Evolutionary conservation across 2,888 invertebrate genomes (phyloP).

Genomic region (Drosophila limbata): DNA sequence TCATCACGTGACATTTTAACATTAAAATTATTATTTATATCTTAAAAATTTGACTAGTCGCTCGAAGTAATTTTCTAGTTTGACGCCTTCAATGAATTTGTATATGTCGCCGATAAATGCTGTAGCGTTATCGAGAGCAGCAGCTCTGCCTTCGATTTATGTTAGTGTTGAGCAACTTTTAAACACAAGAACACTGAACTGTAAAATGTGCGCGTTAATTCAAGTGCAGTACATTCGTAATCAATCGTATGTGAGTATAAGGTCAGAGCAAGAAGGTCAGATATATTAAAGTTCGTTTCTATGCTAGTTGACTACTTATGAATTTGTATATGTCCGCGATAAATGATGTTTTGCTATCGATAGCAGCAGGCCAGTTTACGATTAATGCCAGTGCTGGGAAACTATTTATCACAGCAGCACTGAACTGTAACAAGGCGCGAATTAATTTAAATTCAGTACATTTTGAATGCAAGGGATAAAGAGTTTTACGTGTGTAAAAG

Average conservation of each 20-base stretch:
- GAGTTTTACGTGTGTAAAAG: slow-evolving; percentile 5
- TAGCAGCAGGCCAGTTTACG: slow-evolving; percentile 3
- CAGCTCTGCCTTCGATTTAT: not conserved
- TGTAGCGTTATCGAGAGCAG: slow-evolving; percentile 32
- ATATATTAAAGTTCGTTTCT: too few species aligned
- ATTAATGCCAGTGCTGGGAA: slow-evolving; percentile 39
- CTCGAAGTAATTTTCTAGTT: not conserved
- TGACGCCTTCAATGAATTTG: slow-evolving; percentile 27
- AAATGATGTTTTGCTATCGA: slow-evolving; percentile 31
- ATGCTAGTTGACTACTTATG: not conserved
- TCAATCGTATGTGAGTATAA: not conserved
- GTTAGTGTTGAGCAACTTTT: slow-evolving; percentile 30
- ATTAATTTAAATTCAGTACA: slow-evolving; percentile 1
- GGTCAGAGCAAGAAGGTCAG: slow-evolving; percentile 14
- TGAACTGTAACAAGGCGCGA: slow-evolving; percentile 39
- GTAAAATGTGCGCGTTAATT: slow-evolving; percentile 31
- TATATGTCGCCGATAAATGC: slow-evolving; percentile 58
- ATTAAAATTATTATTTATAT: slow-evolving; percentile 14
- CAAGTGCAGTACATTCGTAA: not conserved
- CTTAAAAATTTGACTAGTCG: not conserved
- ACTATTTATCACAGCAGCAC: not conserved
- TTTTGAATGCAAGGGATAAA: slow-evolving; percentile 2
- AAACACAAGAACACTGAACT: slow-evolving; percentile 10
- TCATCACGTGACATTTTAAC: slow-evolving; percentile 54
- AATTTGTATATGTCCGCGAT: slow-evolving; percentile 55